These are phyloP conservation scores for Rousettus leschenaultii DNA, from an alignment of 2,113 vertebrate species.

Conservation along the genomic window DNA sequence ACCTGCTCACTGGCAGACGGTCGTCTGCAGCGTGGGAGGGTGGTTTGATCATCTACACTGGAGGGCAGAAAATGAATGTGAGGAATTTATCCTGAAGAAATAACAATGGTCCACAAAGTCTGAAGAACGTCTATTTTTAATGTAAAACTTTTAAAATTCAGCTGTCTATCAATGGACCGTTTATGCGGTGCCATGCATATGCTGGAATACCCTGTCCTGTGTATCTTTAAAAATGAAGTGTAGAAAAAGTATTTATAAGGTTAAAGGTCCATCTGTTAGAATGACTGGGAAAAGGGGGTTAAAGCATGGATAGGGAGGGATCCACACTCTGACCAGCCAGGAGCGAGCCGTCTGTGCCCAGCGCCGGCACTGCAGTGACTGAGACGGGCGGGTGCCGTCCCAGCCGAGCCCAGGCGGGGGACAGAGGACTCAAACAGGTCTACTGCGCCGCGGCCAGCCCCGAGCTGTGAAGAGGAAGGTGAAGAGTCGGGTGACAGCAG, in stretches of 20 bases:
- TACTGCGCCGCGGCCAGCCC: too few relatives aligned
- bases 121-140: neutral
- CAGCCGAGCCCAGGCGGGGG: neutral
- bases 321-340: neutral
- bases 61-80: neutral
- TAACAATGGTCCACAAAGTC: neutral
- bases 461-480: neutral
- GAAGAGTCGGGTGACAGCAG: too few relatives aligned
- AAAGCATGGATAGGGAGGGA: neutral
- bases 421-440: neutral
- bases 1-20: too few relatives aligned
- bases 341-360: neutral
- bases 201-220: neutral
- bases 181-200: neutral
- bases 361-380: neutral
- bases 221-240: neutral
- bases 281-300: neutral
- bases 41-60: neutral
- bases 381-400: neutral
- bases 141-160: neutral
- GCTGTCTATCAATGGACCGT: neutral
- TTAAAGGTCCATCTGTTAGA: neutral
- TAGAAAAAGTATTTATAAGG: neutral
- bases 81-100: neutral
- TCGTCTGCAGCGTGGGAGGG: neutral